A percentile compares a stretch with the other conserved stretches of the same genome.
Conservation (phyloP, 2,113 vertebrate species). For the Solenodon paradoxus region DNA sequence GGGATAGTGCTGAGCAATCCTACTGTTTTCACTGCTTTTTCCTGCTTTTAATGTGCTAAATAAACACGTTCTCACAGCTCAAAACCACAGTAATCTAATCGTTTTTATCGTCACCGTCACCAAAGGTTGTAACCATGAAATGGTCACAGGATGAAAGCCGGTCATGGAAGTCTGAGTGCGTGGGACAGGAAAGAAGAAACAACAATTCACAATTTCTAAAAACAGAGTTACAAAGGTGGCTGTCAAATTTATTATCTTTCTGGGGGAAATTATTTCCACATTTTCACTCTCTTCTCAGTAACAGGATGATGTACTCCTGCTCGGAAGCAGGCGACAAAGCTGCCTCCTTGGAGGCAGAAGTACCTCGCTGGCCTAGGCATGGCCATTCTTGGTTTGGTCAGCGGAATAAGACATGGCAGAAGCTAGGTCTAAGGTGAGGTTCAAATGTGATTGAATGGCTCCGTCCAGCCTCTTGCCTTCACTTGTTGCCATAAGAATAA, state of each 20-base stretch:
- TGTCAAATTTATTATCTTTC: background rate
- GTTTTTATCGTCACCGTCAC: background rate
- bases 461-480: background rate
- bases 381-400: background rate
- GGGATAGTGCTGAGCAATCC: background rate
- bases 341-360: background rate
- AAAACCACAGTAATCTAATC: background rate
- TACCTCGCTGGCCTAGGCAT: fast-evolving
- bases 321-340: background rate
- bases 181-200: background rate
- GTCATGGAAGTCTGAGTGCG: background rate
- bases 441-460: background rate
- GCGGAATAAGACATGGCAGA: background rate
- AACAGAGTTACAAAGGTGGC: background rate
- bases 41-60: background rate
- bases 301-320: background rate
- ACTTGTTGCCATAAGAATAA: background rate
- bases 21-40: conserved; percentile 10
- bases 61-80: background rate
- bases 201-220: background rate
- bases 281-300: background rate
- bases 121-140: background rate
- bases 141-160: background rate
- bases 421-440: background rate
- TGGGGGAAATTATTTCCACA: background rate